Conservation (phyloP, 2,113 vertebrate genomes). For the Emydura subglobosa region DNA sequence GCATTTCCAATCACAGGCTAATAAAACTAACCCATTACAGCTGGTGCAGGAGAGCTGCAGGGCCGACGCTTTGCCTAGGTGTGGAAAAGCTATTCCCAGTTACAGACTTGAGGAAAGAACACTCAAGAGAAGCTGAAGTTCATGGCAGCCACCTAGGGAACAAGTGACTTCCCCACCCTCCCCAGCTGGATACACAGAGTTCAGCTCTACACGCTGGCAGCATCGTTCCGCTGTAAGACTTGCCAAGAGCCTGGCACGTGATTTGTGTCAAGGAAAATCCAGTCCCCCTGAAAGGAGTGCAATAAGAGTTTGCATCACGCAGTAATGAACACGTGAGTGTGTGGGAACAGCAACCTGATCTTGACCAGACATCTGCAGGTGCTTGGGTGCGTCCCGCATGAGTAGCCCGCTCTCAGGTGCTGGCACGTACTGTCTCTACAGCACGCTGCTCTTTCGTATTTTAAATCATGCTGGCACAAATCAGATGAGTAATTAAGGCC, state of each 20-base stretch:
- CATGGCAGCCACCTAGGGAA: background rate
- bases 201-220: background rate
- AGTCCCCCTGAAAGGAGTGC: background rate
- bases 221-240: background rate
- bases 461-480: background rate
- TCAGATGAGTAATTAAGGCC: background rate
- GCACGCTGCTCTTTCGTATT: background rate
- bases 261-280: background rate
- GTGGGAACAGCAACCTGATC: background rate
- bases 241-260: background rate
- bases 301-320: background rate
- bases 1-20: background rate
- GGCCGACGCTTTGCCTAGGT: background rate
- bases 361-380: background rate
- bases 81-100: fast-evolving
- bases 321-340: background rate
- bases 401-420: background rate
- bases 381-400: background rate
- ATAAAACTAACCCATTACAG: conserved; percentile 32
- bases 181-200: background rate
- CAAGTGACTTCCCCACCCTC: fast-evolving
- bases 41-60: conserved; percentile 44
- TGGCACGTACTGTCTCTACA: background rate
- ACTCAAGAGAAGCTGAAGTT: fast-evolving
- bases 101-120: fast-evolving